Base-by-base conservation (phyloP, 2,113 vertebrate genomes). In the Ophiodon elongatus region DNA sequence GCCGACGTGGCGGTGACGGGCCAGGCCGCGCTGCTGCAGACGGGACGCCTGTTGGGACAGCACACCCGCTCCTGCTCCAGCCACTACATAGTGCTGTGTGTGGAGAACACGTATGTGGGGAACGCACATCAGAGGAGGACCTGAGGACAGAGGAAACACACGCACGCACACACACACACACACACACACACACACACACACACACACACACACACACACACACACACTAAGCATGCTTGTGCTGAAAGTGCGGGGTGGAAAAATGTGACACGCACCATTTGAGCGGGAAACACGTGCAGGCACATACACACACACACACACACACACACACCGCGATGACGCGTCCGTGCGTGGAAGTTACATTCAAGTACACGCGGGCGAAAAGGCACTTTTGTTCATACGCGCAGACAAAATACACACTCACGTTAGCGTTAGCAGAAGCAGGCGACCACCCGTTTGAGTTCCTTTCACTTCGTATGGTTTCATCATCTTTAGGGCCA, bases 61-160 rank as follows among this genome's bases (percentile, higher is more conserved):
- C 96, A 96, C 82, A 82, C 93, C 0, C 97, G 96, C 15, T 96
- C 96, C 94, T 99, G 98, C 82, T 95, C 96, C 76, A 96, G 96
- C 86, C 94, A 92, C 89, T 97, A 97, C 78, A 95, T 98, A 15
- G 96, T 98, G 76, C 95, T 99, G 81, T 99, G 98, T 76, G 96
- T 99, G 29, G 98, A 99, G 92, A 99, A 99, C 95, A 98, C 97
- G 74, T 97, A 97, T 72, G 93, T 98, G 74, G 96, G 96, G 31
- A 83, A 66, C 83, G 75, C 73, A 7, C 86, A 88, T 37, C 93
- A 93, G 67, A 94, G 90, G 92, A 92, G 91, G 82, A 94, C 95
- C 94, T 96, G 94, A 94, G 27, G 77, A 25, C 41, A 3, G 35
- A 29, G 52, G 14, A 23, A 17, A 62, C 31, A 62, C 21, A 29